These are phyloP conservation scores for Spialia ferax DNA, from an alignment of 2,888 invertebrate genomes.

Conservation along the genomic window DNA sequence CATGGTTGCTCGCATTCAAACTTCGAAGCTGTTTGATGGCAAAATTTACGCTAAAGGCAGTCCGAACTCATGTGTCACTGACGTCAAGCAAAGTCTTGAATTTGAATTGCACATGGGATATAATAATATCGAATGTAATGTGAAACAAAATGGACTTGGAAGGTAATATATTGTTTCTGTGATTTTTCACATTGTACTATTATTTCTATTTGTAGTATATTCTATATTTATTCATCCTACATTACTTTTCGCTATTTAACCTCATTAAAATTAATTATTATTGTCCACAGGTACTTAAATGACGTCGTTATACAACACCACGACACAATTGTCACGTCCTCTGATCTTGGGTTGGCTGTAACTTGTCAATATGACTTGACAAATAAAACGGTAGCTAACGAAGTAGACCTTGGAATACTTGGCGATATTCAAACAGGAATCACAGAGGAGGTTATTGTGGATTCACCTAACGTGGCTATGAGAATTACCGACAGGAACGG, in stretches of 20 bases:
- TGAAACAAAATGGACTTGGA: conserved; percentile 95
- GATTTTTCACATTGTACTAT: neutral
- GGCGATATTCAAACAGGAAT: conserved; percentile 95
- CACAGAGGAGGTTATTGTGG: conserved; percentile 96
- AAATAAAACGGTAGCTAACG: conserved; percentile 97
- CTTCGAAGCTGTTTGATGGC: conserved; percentile 96
- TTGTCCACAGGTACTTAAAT: conserved; percentile 89
- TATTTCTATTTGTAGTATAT: too few relatives aligned
- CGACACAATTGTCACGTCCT: conserved; percentile 97
- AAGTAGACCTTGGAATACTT: conserved; percentile 95
- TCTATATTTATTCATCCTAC: too few relatives aligned
- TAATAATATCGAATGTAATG: conserved; percentile 97
- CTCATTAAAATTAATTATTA: too few relatives aligned
- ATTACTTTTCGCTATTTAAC: too few relatives aligned
- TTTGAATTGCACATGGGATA: conserved; percentile 97
- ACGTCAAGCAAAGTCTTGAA: conserved; percentile 95
- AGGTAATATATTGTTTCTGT: conserved; percentile 82
- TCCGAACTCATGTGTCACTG: conserved; percentile 96
- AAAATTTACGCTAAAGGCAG: conserved; percentile 98
- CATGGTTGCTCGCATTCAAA: conserved; percentile 97
- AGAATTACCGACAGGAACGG: conserved; percentile 95
- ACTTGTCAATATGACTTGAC: conserved; percentile 98
- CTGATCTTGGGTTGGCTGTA: conserved; percentile 96
- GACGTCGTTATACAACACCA: conserved; percentile 98
- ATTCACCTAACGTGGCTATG: conserved; percentile 98